Evolutionary conservation across 1,140 invertebrate species (phyloP).

Genomic region (Zaprionus nigranus): DNA sequence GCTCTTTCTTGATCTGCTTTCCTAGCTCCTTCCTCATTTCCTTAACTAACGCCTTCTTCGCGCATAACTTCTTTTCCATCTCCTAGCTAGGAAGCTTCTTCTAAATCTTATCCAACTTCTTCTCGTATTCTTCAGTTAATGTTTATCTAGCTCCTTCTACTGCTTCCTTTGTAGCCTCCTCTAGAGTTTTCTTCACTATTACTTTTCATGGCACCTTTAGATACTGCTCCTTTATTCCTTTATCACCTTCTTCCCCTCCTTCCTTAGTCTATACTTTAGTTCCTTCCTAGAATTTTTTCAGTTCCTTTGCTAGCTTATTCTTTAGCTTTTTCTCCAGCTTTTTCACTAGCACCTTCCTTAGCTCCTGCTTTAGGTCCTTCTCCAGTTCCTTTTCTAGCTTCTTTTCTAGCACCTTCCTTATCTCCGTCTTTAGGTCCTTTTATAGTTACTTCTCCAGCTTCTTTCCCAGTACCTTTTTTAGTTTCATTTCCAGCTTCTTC

Average conservation of each 20-base stretch:
- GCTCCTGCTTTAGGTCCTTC: background rate
- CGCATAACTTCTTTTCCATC: background rate
- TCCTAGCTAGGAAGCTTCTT: no score
- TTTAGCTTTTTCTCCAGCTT: background rate
- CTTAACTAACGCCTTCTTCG: background rate
- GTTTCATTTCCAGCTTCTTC: no score
- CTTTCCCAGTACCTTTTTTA: no score
- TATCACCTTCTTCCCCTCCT: no score
- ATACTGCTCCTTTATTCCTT: no score
- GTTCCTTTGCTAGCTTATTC: background rate
- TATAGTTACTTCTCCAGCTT: no score
- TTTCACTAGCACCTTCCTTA: background rate
- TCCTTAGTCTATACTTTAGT: no score
- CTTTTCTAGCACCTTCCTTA: background rate
- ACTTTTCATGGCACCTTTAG: background rate
- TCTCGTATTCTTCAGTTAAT: background rate
- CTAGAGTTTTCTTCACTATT: no score
- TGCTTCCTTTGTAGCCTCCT: background rate
- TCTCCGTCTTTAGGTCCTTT: no score
- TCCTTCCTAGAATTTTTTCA: background rate
- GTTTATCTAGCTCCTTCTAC: background rate
- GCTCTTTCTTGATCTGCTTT: background rate
- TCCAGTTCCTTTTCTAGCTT: background rate
- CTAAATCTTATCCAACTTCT: background rate
- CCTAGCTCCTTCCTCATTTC: background rate